Conservation (phyloP, 92 coral and sea anemone species). For the Plumapathes pennacea region DNA sequence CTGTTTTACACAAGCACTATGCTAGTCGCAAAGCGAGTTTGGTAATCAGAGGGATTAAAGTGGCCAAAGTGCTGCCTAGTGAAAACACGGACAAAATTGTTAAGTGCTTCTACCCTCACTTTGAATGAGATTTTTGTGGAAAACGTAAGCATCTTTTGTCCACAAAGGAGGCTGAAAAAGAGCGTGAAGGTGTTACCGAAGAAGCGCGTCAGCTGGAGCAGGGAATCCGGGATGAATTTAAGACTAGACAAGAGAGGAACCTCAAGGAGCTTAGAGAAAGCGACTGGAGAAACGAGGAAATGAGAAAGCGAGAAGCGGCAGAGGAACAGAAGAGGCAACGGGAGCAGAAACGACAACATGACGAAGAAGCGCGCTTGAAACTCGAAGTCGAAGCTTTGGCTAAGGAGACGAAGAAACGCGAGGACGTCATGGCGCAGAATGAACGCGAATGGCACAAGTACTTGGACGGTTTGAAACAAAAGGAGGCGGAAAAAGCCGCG, state of each 20-base stretch:
- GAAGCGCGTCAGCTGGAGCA: slow-evolving; percentile 49
- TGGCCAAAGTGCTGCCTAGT: too few species aligned
- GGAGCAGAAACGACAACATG: slow-evolving; percentile 42
- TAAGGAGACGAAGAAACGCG: slow-evolving; percentile 50
- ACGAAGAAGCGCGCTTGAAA: slow-evolving; percentile 35
- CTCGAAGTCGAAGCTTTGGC: slow-evolving; percentile 44
- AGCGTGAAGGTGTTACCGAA: slow-evolving; percentile 33
- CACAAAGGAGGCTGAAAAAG: slow-evolving; percentile 21
- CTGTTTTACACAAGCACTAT: too few species aligned
- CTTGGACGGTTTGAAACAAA: slow-evolving; percentile 18
- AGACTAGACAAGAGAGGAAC: slow-evolving; percentile 42
- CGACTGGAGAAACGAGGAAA: slow-evolving; percentile 42
- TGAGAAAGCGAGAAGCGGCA: slow-evolving; percentile 40
- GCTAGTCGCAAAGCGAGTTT: too few species aligned
- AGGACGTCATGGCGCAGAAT: slow-evolving; percentile 27
- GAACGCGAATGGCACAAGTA: slow-evolving; percentile 39
- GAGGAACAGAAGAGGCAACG: slow-evolving; percentile 12
- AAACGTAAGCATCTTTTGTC: too few species aligned
- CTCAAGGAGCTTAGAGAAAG: slow-evolving; percentile 33
- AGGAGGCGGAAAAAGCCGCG: slow-evolving; percentile 22
- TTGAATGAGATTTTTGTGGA: too few species aligned
- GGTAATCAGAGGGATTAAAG: too few species aligned
- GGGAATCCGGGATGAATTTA: slow-evolving; percentile 27
- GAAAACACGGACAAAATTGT: too few species aligned
- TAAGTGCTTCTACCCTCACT: too few species aligned